Conservation (phyloP, 2,888 invertebrate species). For the Didymodactylos carnosus region DNA sequence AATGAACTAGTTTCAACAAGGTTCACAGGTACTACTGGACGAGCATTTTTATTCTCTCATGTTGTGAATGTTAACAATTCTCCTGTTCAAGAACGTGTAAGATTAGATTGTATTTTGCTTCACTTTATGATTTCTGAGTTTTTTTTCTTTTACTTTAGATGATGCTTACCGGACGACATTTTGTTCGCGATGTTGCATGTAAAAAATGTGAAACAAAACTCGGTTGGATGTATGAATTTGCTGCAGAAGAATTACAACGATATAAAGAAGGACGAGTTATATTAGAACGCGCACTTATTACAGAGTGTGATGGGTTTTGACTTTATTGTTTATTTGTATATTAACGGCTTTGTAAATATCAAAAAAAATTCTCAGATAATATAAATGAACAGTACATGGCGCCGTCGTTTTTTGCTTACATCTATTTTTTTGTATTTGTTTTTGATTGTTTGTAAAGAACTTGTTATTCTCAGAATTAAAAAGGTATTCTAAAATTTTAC, state of each 20-base stretch:
- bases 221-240: conserved; percentile 98
- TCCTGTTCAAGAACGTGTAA: conserved; percentile 19
- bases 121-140: neutral
- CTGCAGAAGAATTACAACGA: conserved; percentile 84
- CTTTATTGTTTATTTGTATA: neutral
- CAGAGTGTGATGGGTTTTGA: conserved; percentile 61
- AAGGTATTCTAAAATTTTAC: too few relatives aligned
- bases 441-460: too few relatives aligned
- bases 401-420: too few relatives aligned
- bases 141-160: conserved; percentile 44
- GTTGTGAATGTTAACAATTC: conserved; percentile 32
- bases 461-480: too few relatives aligned
- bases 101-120: neutral
- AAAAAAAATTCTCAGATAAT: neutral
- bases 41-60: conserved; percentile 84
- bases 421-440: too few relatives aligned
- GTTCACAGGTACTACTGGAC: conserved; percentile 90
- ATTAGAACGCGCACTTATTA: conserved; percentile 76
- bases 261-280: conserved; percentile 93
- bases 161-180: conserved; percentile 83
- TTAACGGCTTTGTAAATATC: neutral
- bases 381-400: too few relatives aligned
- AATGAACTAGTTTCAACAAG: conserved; percentile 80
- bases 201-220: conserved; percentile 85
- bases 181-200: conserved; percentile 94